phyloP scores from a whole-genome alignment of 2,888 invertebrate genomes.

The Pherbina coryleti region DNA sequence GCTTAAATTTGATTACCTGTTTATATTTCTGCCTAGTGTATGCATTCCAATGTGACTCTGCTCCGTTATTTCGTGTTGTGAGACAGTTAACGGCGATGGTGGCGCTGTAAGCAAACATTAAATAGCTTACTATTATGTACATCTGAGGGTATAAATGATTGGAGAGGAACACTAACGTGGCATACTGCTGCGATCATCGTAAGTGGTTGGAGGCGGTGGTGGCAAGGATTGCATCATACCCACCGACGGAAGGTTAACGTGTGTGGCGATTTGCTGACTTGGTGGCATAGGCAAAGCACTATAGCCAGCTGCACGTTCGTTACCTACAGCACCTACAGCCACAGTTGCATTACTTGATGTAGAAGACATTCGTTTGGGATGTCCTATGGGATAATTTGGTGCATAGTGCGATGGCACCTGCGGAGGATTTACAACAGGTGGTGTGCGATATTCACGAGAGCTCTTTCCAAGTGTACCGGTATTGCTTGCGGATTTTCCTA shows the following conservation, averaged over 20 bases:
- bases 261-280: conserved; percentile 71
- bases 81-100: conserved; percentile 83
- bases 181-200: conserved; percentile 79
- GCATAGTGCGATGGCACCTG: conserved; percentile 98
- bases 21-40: conserved; percentile 70
- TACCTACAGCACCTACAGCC: conserved; percentile 64
- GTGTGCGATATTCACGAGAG: conserved; percentile 88
- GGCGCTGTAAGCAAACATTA: conserved; percentile 74
- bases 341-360: conserved; percentile 60
- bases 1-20: conserved; percentile 57
- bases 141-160: neutral
- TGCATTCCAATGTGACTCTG: conserved; percentile 72
- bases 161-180: conserved; percentile 77
- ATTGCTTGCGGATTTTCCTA: conserved; percentile 74
- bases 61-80: conserved; percentile 72
- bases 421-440: conserved; percentile 96
- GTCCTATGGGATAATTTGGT: conserved; percentile 91
- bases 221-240: conserved; percentile 92
- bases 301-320: conserved; percentile 83
- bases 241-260: conserved; percentile 73
- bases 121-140: no score
- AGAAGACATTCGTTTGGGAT: conserved; percentile 74
- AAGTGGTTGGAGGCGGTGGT: conserved; percentile 76
- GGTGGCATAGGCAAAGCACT: conserved; percentile 83
- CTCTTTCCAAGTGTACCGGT: conserved; percentile 79